phyloP scores from a whole-genome alignment of 1,140 invertebrate species.

The Ruditapes philippinarum region DNA sequence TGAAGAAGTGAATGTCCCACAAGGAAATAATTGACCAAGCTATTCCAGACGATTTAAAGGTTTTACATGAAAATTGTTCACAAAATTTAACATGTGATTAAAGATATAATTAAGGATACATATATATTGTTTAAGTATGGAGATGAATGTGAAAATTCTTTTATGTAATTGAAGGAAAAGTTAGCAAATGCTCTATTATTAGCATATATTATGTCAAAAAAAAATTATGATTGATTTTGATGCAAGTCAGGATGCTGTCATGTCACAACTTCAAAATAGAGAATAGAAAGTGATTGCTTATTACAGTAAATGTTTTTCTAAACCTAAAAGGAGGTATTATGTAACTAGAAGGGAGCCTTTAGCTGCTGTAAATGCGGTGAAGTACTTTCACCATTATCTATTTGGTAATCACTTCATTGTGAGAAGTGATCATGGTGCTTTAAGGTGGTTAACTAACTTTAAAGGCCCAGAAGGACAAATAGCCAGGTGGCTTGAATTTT shows the following conservation, averaged over 20 bases:
- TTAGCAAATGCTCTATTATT: neutral
- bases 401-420: slow-evolving; percentile 26
- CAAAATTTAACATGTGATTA: too few species aligned
- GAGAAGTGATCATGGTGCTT: slow-evolving; percentile 52
- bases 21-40: too few species aligned
- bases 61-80: too few species aligned
- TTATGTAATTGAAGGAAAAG: too few species aligned
- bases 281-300: slow-evolving; percentile 22
- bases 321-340: slow-evolving; percentile 46
- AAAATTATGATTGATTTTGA: slow-evolving; percentile 76
- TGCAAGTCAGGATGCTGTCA: neutral
- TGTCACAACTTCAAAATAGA: slow-evolving; percentile 5
- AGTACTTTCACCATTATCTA: slow-evolving; percentile 55
- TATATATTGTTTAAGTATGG: slow-evolving; percentile 10
- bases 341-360: slow-evolving; percentile 55
- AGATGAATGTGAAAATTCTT: neutral
- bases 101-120: too few species aligned
- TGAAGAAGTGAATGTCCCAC: neutral
- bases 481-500: slow-evolving; percentile 55
- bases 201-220: slow-evolving; percentile 76
- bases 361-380: slow-evolving; percentile 40
- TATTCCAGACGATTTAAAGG: too few species aligned
- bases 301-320: slow-evolving; percentile 11
- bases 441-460: slow-evolving; percentile 63
- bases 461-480: slow-evolving; percentile 54